These are phyloP conservation scores for Myripristis jacobus DNA, from an alignment of 2,797 vertebrate genomes.

Conservation along the genomic window DNA sequence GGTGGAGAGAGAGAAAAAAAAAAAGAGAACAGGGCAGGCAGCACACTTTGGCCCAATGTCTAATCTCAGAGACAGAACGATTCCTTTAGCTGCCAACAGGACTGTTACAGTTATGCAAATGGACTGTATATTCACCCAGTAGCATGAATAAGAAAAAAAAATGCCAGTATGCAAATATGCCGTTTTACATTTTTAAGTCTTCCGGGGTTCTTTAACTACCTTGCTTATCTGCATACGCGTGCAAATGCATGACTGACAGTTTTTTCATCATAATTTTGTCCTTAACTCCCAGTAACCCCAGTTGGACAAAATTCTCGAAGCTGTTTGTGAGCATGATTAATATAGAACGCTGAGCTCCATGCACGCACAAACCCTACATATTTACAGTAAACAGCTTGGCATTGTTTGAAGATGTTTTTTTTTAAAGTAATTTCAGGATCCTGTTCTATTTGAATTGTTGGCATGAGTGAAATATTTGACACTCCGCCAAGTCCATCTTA, in stretches of 20 bases:
- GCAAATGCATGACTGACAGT: neutral
- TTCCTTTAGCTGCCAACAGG: constrained; percentile 31
- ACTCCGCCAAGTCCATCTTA: neutral
- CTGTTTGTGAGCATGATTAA: constrained; percentile 15
- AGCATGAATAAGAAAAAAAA: constrained; percentile 15
- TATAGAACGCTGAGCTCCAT: neutral
- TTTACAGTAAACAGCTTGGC: neutral
- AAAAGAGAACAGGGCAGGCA: constrained; percentile 24
- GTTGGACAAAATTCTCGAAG: neutral
- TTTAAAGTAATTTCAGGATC: neutral
- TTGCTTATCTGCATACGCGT: neutral
- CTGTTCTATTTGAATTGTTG: neutral
- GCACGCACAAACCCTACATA: neutral
- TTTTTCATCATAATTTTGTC: neutral
- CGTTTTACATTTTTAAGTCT: constrained; percentile 14
- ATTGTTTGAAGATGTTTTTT: neutral
- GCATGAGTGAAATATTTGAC: constrained; percentile 4
- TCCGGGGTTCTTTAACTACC: constrained; percentile 15
- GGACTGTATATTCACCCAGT: neutral
- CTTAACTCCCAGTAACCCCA: constrained; percentile 3
- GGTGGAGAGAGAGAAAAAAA: too few species aligned
- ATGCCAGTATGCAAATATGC: constrained; percentile 11
- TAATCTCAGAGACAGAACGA: constrained; percentile 40
- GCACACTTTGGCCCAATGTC: constrained; percentile 56
- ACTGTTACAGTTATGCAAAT: constrained; percentile 31